Evolutionary conservation across 2,888 invertebrate species (phyloP).

Genomic region (Volucella inanis): DNA sequence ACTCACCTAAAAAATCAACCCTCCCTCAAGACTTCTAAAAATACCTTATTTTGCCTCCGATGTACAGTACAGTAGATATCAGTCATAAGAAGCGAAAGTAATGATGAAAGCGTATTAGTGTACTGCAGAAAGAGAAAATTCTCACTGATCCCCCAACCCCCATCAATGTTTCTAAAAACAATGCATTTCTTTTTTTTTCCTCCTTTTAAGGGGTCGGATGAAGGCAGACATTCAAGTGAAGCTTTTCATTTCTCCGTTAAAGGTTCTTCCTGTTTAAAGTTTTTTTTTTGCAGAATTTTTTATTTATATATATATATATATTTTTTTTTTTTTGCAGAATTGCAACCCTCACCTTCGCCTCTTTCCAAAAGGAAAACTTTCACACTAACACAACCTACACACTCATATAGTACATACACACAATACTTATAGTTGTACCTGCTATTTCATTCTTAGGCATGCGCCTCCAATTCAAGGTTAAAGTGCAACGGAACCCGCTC

Average conservation of each 20-base stretch:
- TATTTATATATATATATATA: no score
- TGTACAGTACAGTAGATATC: conserved; percentile 1
- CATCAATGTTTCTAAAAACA: conserved; percentile 53
- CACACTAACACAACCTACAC: conserved; percentile 49
- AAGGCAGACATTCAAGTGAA: conserved; percentile 27
- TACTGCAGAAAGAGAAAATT: conserved; percentile 69
- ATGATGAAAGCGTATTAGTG: conserved; percentile 74
- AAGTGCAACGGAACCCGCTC: conserved; percentile 82
- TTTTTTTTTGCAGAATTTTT: no score
- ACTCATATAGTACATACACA: conserved; percentile 19
- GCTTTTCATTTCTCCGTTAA: conserved; percentile 51
- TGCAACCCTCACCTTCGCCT: conserved; percentile 72
- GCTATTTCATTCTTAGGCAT: conserved; percentile 70
- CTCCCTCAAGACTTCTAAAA: conserved; percentile 38
- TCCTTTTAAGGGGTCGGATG: conserved; percentile 17
- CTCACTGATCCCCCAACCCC: conserved; percentile 40
- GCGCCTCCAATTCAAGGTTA: conserved; percentile 82
- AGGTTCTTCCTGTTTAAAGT: not conserved
- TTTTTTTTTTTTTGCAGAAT: conserved; percentile 30
- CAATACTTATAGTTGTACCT: conserved; percentile 19
- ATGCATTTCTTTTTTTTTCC: conserved; percentile 28
- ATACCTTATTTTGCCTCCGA: conserved; percentile 42
- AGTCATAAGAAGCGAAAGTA: conserved; percentile 75
- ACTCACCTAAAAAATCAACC: not conserved
- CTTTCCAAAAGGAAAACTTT: conserved; percentile 71